A percentile compares a stretch with the other conserved stretches of the same genome.
Conservation (phyloP, 64 coral and sea anemone species). For the Pocillopora damicornis region DNA sequence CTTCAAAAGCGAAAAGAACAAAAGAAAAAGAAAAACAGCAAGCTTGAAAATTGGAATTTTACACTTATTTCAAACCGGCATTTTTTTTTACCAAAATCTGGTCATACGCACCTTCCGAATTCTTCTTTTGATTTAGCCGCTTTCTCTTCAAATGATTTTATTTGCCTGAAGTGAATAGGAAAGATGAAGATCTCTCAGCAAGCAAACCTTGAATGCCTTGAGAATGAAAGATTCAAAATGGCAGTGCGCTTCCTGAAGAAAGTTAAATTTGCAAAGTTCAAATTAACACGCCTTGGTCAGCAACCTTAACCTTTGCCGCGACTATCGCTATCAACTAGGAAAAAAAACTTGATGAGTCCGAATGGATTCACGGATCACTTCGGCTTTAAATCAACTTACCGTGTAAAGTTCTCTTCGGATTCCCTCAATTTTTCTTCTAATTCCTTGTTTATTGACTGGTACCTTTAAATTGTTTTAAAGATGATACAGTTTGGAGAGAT, state of each 20-base stretch:
- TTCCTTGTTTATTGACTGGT: background rate
- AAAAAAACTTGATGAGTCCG: no score
- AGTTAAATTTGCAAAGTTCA: background rate
- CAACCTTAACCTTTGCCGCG: background rate
- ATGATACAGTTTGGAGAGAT: background rate
- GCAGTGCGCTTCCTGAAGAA: no score
- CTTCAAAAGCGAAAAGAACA: conserved; percentile 10
- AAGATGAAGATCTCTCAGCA: no score
- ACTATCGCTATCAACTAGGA: no score
- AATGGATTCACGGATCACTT: no score
- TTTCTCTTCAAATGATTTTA: conserved; percentile 56
- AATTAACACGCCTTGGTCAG: background rate
- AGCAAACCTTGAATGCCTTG: no score
- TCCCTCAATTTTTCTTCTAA: background rate
- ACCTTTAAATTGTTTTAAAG: background rate
- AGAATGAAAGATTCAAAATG: background rate
- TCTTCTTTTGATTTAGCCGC: conserved; percentile 75
- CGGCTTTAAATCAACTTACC: background rate
- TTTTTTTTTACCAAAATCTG: background rate
- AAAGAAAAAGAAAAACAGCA: background rate
- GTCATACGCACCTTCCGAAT: conserved; percentile 65
- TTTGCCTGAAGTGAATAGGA: conserved; percentile 33
- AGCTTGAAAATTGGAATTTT: background rate
- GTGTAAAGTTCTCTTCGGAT: background rate
- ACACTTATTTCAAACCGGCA: background rate